A percentile compares a stretch with the other conserved stretches of the same genome.
phyloP scores from a whole-genome alignment of 2,113 vertebrate species.

The Oryzias curvinotus region DNA sequence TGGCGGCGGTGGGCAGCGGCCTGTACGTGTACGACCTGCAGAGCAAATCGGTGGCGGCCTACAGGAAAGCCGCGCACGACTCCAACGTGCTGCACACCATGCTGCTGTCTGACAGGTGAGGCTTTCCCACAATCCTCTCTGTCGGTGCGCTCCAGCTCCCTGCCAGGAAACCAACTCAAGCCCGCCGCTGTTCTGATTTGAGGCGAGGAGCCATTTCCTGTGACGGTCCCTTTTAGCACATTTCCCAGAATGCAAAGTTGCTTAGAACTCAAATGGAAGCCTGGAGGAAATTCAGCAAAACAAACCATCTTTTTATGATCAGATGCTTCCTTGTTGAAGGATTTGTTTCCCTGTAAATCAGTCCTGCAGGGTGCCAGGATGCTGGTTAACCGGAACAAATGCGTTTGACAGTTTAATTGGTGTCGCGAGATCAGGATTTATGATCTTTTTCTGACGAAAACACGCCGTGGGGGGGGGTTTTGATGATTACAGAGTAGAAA shows the following conservation, averaged over 20 bases:
- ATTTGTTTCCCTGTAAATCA: not conserved
- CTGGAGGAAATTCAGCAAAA: not conserved
- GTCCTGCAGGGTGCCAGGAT: not conserved
- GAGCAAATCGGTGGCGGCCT: conserved; percentile 86
- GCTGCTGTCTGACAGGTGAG: conserved; percentile 65
- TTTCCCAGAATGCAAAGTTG: not conserved
- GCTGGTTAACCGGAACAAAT: no score
- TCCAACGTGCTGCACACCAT: conserved; percentile 86
- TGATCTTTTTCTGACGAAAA: no score
- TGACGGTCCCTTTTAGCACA: not conserved
- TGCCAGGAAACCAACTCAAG: not conserved
- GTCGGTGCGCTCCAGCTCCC: not conserved
- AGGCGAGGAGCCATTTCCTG: no score
- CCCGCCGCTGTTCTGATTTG: no score
- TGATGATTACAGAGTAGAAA: no score
- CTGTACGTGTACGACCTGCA: conserved; percentile 89
- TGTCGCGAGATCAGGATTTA: no score
- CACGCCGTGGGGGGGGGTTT: no score
- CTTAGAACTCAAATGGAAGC: not conserved
- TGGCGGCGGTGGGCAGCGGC: conserved; percentile 91
- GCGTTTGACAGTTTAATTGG: no score
- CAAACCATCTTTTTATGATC: not conserved
- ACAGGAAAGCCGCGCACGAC: conserved; percentile 90
- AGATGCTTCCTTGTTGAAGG: no score
- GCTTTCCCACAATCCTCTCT: not conserved